phyloP scores from a whole-genome alignment of 1,140 invertebrate genomes.

The Choristoneura fumiferana region DNA sequence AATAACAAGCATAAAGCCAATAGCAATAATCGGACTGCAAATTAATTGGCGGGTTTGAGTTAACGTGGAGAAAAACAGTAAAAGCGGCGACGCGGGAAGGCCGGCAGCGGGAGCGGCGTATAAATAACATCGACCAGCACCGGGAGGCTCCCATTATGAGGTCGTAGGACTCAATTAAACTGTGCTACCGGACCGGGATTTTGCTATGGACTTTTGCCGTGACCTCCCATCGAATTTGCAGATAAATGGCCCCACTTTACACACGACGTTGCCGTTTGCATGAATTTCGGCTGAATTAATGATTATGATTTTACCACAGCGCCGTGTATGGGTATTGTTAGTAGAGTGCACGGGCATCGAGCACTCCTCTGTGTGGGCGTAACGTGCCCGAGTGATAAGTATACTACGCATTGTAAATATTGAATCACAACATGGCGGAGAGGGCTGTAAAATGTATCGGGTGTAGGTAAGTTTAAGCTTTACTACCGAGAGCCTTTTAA shows the following conservation, averaged over 20 bases:
- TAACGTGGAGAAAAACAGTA: constrained; percentile 47
- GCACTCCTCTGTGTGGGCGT: too few relatives aligned
- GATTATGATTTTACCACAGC: constrained; percentile 37
- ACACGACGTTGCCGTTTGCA: constrained; percentile 37
- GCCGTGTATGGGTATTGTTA: constrained; percentile 3
- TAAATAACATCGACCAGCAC: constrained; percentile 69
- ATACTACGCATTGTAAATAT: too few relatives aligned
- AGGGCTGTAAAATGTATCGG: too few relatives aligned
- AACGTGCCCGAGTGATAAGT: too few relatives aligned
- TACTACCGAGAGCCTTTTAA: too few relatives aligned
- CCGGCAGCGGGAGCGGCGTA: constrained; percentile 46
- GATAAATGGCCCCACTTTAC: constrained; percentile 63
- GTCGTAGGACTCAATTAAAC: constrained; percentile 74
- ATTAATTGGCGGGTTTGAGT: constrained; percentile 52
- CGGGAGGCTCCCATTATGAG: constrained; percentile 64
- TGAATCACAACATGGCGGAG: too few relatives aligned
- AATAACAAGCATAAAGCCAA: constrained; percentile 61
- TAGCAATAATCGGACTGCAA: constrained; percentile 53
- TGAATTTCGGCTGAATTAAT: constrained; percentile 42
- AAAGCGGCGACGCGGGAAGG: constrained; percentile 41
- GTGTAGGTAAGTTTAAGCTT: too few relatives aligned
- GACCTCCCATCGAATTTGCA: constrained; percentile 63
- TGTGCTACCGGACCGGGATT: constrained; percentile 63
- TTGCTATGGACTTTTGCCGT: constrained; percentile 65
- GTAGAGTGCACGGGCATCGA: not conserved